Percentiles rank a stretch among this genome's conserved stretches.
These are phyloP conservation scores for Bimastos eiseni DNA, from an alignment of 2,888 invertebrate species.

Conservation along the genomic window DNA sequence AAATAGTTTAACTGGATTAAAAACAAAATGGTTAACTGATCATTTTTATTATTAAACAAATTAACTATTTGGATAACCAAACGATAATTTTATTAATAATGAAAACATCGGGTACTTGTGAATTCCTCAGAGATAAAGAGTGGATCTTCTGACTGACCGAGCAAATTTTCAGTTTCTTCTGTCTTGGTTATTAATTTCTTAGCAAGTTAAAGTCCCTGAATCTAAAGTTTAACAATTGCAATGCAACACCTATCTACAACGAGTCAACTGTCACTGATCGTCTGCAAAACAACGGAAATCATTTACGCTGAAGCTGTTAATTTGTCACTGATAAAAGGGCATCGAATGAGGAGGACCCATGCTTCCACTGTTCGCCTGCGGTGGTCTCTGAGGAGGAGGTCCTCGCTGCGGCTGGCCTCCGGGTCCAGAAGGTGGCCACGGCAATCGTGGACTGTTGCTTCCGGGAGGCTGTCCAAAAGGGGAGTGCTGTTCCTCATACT, in stretches of 20 bases:
- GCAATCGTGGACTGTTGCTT: conserved; percentile 33
- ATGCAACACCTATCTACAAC: background rate
- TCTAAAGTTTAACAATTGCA: conserved; percentile 13
- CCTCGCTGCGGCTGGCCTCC: conserved; percentile 25
- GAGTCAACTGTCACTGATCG: background rate
- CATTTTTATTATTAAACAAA: background rate
- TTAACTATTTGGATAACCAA: background rate
- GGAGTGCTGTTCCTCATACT: conserved; percentile 21
- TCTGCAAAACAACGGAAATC: background rate
- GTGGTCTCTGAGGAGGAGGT: conserved; percentile 26
- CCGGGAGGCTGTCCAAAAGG: conserved; percentile 25
- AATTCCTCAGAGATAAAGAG: background rate
- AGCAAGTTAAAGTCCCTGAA: conserved; percentile 2
- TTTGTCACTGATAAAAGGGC: conserved; percentile 9
- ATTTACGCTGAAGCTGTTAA: background rate
- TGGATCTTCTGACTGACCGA: background rate
- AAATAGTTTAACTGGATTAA: background rate
- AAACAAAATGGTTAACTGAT: background rate
- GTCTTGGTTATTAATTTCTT: background rate
- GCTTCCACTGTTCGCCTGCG: conserved; percentile 24
- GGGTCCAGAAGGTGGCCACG: conserved; percentile 26
- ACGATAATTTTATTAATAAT: background rate
- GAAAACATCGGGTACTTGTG: background rate
- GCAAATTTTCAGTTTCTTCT: background rate
- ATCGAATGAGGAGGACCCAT: conserved; percentile 26